A percentile compares a stretch with the other conserved stretches of the same genome.
phyloP scores from a whole-genome alignment of 2,797 vertebrate genomes.

The Phoeniculus purpureus region DNA sequence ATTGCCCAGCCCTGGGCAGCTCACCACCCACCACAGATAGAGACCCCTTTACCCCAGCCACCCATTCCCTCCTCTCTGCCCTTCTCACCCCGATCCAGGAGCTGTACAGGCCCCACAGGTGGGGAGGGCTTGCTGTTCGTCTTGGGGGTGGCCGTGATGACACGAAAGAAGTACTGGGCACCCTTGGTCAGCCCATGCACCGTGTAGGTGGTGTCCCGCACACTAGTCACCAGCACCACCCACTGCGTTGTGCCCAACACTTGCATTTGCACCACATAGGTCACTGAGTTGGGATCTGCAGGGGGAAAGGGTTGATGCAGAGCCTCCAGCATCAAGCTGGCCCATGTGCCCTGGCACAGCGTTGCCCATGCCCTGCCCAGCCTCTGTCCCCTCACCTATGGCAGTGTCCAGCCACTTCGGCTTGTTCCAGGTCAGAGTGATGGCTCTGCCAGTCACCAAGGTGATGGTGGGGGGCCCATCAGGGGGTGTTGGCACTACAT shows the following conservation, averaged over 20 bases:
- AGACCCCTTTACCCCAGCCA: not conserved
- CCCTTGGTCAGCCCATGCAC: slow-evolving; percentile 88
- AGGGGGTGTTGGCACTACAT: slow-evolving; percentile 94
- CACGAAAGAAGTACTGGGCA: slow-evolving; percentile 89
- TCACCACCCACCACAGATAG: not conserved
- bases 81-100: slow-evolving; percentile 83
- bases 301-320: not conserved
- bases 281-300: slow-evolving; percentile 87
- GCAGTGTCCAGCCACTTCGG: slow-evolving; percentile 91
- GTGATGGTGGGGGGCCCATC: slow-evolving; percentile 88
- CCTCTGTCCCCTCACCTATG: slow-evolving; percentile 82
- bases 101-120: slow-evolving; percentile 85
- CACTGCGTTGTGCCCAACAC: slow-evolving; percentile 92
- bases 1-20: not conserved
- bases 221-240: slow-evolving; percentile 86
- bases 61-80: not conserved
- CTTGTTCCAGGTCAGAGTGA: slow-evolving; percentile 91
- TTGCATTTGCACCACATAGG: slow-evolving; percentile 95
- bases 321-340: not conserved
- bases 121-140: slow-evolving; percentile 93
- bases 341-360: accelerated
- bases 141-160: slow-evolving; percentile 90
- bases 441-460: slow-evolving; percentile 89
- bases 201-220: slow-evolving; percentile 85
- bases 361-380: not conserved